Conservation (phyloP, 53 echinoderm and acorn worm genomes). For the Paracentrotus lividus region DNA sequence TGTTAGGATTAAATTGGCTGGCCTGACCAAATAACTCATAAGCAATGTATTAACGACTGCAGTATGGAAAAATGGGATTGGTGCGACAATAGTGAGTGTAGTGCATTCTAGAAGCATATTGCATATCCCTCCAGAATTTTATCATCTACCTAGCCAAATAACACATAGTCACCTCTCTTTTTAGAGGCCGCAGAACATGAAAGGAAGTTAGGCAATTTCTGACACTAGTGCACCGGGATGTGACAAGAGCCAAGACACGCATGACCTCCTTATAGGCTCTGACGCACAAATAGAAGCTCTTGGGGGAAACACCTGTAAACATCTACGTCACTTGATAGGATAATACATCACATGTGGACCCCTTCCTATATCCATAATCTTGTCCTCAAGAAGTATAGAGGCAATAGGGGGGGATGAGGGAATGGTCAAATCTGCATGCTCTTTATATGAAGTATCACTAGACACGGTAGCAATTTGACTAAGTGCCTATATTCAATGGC, state of each 20-base stretch:
- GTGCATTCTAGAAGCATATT: slow-evolving; percentile 21
- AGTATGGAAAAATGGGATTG: background rate
- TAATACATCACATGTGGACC: too few relatives aligned
- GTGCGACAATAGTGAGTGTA: background rate
- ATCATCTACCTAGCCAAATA: background rate
- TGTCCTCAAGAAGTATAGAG: too few relatives aligned
- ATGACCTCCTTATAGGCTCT: background rate
- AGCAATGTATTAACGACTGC: slow-evolving; percentile 1
- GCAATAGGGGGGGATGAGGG: too few relatives aligned
- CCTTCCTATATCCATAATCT: too few relatives aligned
- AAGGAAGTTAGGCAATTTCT: background rate
- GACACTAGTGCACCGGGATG: background rate
- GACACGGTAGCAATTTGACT: too few relatives aligned
- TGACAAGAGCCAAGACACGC: background rate
- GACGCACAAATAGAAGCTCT: too few relatives aligned
- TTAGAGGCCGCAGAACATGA: background rate
- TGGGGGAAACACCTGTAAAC: too few relatives aligned
- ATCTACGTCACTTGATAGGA: too few relatives aligned
- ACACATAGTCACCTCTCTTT: slow-evolving; percentile 9
- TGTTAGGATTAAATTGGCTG: background rate
- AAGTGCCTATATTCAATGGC: too few relatives aligned
- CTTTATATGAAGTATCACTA: too few relatives aligned
- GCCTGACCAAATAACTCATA: background rate
- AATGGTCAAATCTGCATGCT: too few relatives aligned
- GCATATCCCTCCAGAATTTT: slow-evolving; percentile 19